Evolutionary conservation across 2,113 vertebrate species (phyloP), one percentile per base, ranked within the genome.

Genomic region (Raphicerus campestris): DNA sequence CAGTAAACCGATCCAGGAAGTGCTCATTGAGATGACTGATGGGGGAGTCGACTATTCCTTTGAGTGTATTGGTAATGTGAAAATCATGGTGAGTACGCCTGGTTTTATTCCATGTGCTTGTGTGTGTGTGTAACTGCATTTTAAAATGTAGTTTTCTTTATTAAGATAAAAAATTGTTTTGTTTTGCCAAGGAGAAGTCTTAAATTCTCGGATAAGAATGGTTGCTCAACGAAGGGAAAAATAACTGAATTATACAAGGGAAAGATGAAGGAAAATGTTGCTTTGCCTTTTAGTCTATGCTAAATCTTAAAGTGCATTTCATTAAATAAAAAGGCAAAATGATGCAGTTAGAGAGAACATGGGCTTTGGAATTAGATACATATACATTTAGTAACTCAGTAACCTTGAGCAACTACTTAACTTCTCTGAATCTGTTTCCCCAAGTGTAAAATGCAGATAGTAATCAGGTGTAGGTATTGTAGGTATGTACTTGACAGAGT

Each of bases 21-120:
- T 98, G 58, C 98, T 99, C 77, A 39, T 96, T 60, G 99, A 99
- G 89, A 97, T 99, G 98, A 99, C 99, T 0, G 98, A 99, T 0
- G 99, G 99, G 10, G 99, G 99, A 1, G 99, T 99, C 13, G 99
- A 99, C 87, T 99, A 98, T 55, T 99, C 99, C 0, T 99, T 99
- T 45, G 99, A 99, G 91, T 99, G 99, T 83, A 99, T 99, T 0
- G 99, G 99, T 8, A 99, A 99, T 0, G 99, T 99, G 14, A 97
- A 98, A 55, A 98, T 99, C 89, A 99, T 99, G 99, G 99, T 99
- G 97, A 98, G 98, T 96, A 5, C 30, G 7, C 5, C 0, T 42
- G 5, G 3, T 3, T 89, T 51, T 7, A 1, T 88, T 61, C 28
- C 30, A 10, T 20, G 45, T 82, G 61, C 17, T 42, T 82, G 58